Base-by-base conservation (phyloP, 2,797 vertebrate species). In the Calcarius lapponicus region DNA sequence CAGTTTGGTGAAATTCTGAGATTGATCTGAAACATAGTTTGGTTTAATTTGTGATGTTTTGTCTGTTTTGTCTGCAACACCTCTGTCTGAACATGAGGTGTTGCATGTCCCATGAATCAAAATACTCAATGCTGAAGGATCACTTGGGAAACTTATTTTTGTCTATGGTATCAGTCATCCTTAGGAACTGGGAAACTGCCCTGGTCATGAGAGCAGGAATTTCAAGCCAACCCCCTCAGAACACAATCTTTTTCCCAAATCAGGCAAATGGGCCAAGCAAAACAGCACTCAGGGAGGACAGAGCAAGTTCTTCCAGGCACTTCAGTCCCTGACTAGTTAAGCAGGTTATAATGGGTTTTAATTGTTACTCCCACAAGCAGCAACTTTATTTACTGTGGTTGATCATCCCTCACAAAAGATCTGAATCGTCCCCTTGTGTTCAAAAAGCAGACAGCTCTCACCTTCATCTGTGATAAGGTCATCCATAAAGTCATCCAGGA, bases 281-380 rank as follows among this genome's bases (percentile, higher is more conserved):
- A 95, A 86, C 83, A 88, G 28, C 43, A 38, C 34, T 67, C 36
- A 25, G 74, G 53, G 80, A 93, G 88, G 78, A 92, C 60, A 93
- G 80, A 95, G 92, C 92, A 70, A 93, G 94, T 95, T 96, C 83
- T 95, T 90, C 92, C 88, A 91, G 94, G 70, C 36, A 6, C 48
- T 92, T 90, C 42, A 67, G 67, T 89, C 80, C 60, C 74, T 67
- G 40, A 93, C 94, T 80, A 79, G 95, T 93, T 94, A 90, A 92
- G 80, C 94, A 95, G 88, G 93, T 95, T 93, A 87, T 95, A 94
- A 97, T 87, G 71, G 78, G 34, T 42, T 95, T 84, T 95, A 93
- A 97, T 92, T 92, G 64, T 86, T 92, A 87, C 92, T 93, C 92
- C 86, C 80, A 95, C 80, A 66, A 88, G 53, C 80, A 90, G 78